phyloP scores from a whole-genome alignment of 2,797 vertebrate genomes.

The Hipposideros larvatus region DNA sequence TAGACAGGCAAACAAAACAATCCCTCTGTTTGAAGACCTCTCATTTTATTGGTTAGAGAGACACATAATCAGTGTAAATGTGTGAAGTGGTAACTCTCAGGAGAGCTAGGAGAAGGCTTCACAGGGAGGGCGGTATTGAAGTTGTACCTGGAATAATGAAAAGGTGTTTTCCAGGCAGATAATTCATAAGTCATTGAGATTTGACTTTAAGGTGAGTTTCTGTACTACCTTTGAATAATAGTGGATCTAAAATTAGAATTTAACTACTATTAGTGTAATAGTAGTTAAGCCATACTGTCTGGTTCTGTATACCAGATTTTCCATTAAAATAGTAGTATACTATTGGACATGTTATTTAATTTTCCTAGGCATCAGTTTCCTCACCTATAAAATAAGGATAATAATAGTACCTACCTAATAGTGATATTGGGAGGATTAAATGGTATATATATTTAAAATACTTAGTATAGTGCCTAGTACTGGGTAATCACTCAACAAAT shows the following conservation, averaged over 20 bases:
- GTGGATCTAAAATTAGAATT: background rate
- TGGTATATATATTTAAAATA: background rate
- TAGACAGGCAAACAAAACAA: background rate
- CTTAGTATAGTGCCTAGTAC: background rate
- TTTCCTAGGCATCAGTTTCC: background rate
- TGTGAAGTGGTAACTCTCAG: background rate
- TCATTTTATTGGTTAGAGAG: background rate
- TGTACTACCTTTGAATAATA: background rate
- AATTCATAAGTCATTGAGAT: background rate
- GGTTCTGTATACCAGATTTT: background rate
- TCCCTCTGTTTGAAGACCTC: background rate
- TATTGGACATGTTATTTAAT: background rate
- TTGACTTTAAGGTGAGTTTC: background rate
- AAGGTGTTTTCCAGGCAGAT: background rate
- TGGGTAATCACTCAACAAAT: background rate
- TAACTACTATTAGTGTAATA: background rate
- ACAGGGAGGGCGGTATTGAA: background rate
- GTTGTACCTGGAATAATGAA: background rate
- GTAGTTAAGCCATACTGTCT: background rate
- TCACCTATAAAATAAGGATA: background rate
- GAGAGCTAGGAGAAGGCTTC: background rate
- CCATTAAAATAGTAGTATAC: background rate
- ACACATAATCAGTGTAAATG: background rate
- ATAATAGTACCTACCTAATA: background rate
- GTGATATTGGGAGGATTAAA: background rate